phyloP scores from a whole-genome alignment of 2,888 invertebrate genomes.

The Barypeithes pellucidus region DNA sequence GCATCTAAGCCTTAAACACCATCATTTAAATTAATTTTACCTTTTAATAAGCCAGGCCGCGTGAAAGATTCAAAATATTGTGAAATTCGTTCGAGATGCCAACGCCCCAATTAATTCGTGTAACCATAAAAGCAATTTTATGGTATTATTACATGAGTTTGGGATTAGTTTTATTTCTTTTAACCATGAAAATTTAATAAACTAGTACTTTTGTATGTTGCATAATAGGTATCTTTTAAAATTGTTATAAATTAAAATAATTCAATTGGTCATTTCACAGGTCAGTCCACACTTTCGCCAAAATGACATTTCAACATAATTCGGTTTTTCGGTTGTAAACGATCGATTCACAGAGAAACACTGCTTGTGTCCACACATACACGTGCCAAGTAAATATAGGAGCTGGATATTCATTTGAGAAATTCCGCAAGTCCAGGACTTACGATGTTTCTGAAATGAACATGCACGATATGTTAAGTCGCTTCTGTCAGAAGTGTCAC shows the following conservation, averaged over 20 bases:
- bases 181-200: neutral
- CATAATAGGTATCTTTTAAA: neutral
- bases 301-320: no score
- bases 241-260: neutral
- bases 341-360: no score
- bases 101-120: constrained; percentile 16
- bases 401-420: no score
- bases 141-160: neutral
- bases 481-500: no score
- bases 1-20: constrained; percentile 24
- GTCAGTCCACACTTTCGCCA: no score
- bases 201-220: neutral
- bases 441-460: no score
- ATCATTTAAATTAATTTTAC: constrained; percentile 42
- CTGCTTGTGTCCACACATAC: no score
- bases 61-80: constrained; percentile 21
- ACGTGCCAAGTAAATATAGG: no score
- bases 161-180: neutral
- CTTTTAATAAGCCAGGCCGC: constrained; percentile 25
- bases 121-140: neutral
- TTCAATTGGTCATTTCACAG: no score
- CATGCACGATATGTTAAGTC: no score
- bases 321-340: no score
- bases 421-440: no score
- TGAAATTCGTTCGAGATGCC: constrained; percentile 30